Base-by-base conservation (phyloP, 2,888 invertebrate genomes). In the Epiblema foenella region DNA sequence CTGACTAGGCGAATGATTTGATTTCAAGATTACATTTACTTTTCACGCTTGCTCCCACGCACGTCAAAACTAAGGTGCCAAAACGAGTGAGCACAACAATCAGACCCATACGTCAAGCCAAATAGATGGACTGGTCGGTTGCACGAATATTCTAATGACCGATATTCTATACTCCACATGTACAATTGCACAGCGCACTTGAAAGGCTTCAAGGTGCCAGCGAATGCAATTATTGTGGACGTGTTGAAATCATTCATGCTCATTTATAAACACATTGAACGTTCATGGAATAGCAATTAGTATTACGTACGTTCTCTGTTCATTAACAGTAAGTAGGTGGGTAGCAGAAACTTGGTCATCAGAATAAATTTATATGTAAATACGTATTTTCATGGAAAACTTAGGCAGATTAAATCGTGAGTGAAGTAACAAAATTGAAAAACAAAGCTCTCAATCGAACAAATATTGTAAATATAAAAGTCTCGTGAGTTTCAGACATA, bases 221-320 rank as follows among this genome's bases (percentile, higher is more conserved):
- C 49, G 57, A 18, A 46, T 69, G 33, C 56, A 69, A 69, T 51
- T 64, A 46, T 52, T 33, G 29, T 39, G 29, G 65, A 46, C 56
- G 18, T 65, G 46, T 18, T 57, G 65, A 33, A 46, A 66, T 56
- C 29, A 66, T n/a, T 56, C 51, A n/a, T 33, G 29, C 33, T 46
- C 42, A 56, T 37, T 54, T 52, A 17, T 49, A 18, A 60, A 54
- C 49, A 62, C 51, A 39, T 49, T 51, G 20, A 7, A 29, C 10
- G 15, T 12, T 57, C 24, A 39, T 58, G 57, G 49, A 24, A 42
- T 51, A 20, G 42, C 46, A 64, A 63, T 52, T 51, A 51, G 1
- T 51, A 49, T 33, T 17, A 49, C 24, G 4, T 18, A 17, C 51
- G 12, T 33, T 17, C 11, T 49, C 5, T 12, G 17, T 17, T 15